These are phyloP conservation scores for Tenthredo distinguenda DNA, from an alignment of 2,888 invertebrate species.

Conservation along the genomic window DNA sequence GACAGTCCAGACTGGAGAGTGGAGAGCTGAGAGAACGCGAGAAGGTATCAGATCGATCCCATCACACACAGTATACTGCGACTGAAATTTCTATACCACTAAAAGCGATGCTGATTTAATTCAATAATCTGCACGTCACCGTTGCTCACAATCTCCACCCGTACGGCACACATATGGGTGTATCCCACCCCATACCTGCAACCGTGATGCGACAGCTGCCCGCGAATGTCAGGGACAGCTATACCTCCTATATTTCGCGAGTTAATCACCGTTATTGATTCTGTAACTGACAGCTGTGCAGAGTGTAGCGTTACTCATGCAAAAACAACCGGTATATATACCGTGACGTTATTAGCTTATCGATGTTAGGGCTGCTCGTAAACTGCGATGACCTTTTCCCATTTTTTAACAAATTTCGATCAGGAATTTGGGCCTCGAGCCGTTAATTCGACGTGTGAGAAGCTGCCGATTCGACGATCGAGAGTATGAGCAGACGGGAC, in stretches of 20 bases:
- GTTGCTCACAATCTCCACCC: neutral
- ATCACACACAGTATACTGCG: neutral
- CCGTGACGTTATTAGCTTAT: neutral
- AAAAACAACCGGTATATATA: neutral
- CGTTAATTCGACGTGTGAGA: neutral
- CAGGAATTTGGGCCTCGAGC: no score
- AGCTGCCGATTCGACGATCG: neutral
- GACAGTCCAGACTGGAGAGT: no score
- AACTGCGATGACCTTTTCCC: neutral
- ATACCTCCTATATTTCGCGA: conserved; percentile 12
- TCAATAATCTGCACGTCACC: conserved; percentile 42
- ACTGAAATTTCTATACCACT: conserved; percentile 4
- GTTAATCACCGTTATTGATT: conserved; percentile 48
- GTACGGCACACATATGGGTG: neutral
- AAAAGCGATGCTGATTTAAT: conserved; percentile 45
- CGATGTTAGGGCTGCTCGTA: neutral
- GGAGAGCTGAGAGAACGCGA: neutral
- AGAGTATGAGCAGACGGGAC: neutral
- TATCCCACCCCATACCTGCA: neutral
- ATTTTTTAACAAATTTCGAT: neutral
- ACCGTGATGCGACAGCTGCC: conserved; percentile 25
- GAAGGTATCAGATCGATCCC: neutral
- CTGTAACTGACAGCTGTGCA: conserved; percentile 37
- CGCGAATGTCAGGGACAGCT: conserved; percentile 14
- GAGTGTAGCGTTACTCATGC: conserved; percentile 11